A percentile compares a stretch with the other conserved stretches of the same genome.
Evolutionary conservation across 2,888 invertebrate genomes (phyloP).

Genomic region (Pristionchus entomophagus): DNA sequence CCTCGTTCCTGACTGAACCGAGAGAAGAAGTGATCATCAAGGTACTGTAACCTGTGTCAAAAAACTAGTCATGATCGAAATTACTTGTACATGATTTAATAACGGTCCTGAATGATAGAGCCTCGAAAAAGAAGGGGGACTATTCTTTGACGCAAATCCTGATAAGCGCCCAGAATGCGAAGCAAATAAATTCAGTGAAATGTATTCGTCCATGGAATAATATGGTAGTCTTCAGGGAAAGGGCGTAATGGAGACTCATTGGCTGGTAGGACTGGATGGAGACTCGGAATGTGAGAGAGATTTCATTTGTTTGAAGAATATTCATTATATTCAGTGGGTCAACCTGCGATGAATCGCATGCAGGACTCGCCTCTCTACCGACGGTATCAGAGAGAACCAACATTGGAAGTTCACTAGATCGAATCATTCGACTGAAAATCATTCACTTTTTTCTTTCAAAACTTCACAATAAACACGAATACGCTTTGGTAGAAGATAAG

Average conservation of each 20-base stretch:
- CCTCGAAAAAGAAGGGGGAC: too few species aligned
- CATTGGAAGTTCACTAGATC: neutral
- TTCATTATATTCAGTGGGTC: neutral
- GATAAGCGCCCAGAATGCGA: too few species aligned
- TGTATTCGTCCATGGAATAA: too few species aligned
- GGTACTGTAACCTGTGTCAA: slow-evolving; percentile 44
- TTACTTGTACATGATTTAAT: too few species aligned
- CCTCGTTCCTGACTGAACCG: slow-evolving; percentile 57
- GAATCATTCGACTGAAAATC: neutral
- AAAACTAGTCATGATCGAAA: neutral
- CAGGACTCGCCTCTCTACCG: slow-evolving; percentile 14
- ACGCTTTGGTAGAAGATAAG: neutral
- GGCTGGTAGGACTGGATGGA: slow-evolving; percentile 55
- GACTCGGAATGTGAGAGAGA: neutral
- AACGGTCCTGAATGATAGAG: neutral
- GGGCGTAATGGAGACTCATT: slow-evolving; percentile 66
- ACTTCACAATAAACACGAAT: too few species aligned
- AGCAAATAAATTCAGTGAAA: too few species aligned
- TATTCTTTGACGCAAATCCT: too few species aligned
- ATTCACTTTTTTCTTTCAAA: neutral
- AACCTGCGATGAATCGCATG: neutral
- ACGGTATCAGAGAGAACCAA: slow-evolving; percentile 12
- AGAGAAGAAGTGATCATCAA: slow-evolving; percentile 67
- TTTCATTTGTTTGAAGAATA: neutral
- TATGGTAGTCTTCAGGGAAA: slow-evolving; percentile 56